Evolutionary conservation across 2,797 vertebrate genomes (phyloP).

Genomic region (Phrynocephalus vlangalii): DNA sequence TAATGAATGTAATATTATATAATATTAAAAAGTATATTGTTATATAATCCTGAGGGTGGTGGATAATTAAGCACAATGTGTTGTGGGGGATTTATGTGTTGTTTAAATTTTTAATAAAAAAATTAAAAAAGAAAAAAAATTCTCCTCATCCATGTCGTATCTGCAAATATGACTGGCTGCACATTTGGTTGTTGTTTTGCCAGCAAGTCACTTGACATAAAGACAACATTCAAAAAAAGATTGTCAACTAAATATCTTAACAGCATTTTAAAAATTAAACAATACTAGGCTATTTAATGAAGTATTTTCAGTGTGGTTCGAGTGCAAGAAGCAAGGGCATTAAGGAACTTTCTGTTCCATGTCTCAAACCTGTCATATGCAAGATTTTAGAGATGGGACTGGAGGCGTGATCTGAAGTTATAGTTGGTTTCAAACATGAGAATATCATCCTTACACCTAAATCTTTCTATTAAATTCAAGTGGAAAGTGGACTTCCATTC

Average conservation of each 20-base stretch:
- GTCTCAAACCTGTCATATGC: slow-evolving; percentile 74
- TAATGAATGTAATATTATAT: too few species aligned
- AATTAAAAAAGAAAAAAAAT: too few species aligned
- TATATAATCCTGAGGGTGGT: too few species aligned
- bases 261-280: slow-evolving; percentile 70
- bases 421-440: background rate
- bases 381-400: background rate
- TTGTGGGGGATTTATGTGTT: too few species aligned
- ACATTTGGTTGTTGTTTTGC: slow-evolving; percentile 59
- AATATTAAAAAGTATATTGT: too few species aligned
- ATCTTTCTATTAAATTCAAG: background rate
- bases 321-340: slow-evolving; percentile 81
- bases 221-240: slow-evolving; percentile 73
- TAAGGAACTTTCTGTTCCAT: slow-evolving; percentile 82
- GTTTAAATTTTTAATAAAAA: too few species aligned
- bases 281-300: slow-evolving; percentile 86
- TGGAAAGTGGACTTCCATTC: background rate
- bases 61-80: too few species aligned
- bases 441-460: background rate
- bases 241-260: slow-evolving; percentile 82
- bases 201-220: slow-evolving; percentile 68
- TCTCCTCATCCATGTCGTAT: slow-evolving; percentile 10
- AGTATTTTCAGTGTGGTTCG: slow-evolving; percentile 86
- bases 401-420: background rate
- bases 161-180: slow-evolving; percentile 31